phyloP scores from a whole-genome alignment of 2,113 vertebrate genomes.

The Sturnira hondurensis region DNA sequence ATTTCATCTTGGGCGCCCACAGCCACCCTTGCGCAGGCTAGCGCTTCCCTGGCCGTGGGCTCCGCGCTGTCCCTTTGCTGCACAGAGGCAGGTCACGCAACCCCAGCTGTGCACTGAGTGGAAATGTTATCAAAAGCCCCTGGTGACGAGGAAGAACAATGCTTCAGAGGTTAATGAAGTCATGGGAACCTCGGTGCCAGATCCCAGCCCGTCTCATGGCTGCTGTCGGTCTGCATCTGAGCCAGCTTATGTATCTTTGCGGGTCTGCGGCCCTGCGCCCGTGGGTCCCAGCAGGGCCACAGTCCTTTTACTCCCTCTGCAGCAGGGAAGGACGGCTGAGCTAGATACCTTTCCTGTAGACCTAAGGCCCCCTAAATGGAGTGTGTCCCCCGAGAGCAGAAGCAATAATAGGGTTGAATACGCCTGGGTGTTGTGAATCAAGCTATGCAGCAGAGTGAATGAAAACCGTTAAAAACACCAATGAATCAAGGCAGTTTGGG shows the following conservation, averaged over 20 bases:
- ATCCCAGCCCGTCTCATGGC: not conserved
- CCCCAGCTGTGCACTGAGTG: not conserved
- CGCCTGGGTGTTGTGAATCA: not conserved
- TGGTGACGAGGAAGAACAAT: conserved; percentile 39
- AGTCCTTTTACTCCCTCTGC: not conserved
- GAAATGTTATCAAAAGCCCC: conserved; percentile 54
- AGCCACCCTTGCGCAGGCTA: not conserved
- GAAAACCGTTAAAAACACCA: not conserved
- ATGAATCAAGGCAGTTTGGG: not conserved
- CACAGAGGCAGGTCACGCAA: not conserved
- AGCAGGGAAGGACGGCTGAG: not conserved
- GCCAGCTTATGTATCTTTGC: not conserved
- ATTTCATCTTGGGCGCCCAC: not conserved
- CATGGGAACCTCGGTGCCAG: conserved; percentile 53
- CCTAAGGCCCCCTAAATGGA: not conserved
- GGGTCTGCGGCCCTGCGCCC: not conserved
- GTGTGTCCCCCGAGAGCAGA: not conserved
- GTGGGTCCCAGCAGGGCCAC: not conserved
- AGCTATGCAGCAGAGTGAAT: not conserved
- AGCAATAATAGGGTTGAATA: not conserved
- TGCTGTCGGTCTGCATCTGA: not conserved
- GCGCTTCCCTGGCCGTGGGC: not conserved
- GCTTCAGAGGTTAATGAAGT: conserved; percentile 57
- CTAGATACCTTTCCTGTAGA: not conserved
- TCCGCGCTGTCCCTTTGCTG: not conserved